Percentiles rank a stretch among this genome's conserved stretches.
These are phyloP conservation scores for Chlorocebus sabaeus DNA, from an alignment of 2,113 vertebrate genomes.

Conservation along the genomic window DNA sequence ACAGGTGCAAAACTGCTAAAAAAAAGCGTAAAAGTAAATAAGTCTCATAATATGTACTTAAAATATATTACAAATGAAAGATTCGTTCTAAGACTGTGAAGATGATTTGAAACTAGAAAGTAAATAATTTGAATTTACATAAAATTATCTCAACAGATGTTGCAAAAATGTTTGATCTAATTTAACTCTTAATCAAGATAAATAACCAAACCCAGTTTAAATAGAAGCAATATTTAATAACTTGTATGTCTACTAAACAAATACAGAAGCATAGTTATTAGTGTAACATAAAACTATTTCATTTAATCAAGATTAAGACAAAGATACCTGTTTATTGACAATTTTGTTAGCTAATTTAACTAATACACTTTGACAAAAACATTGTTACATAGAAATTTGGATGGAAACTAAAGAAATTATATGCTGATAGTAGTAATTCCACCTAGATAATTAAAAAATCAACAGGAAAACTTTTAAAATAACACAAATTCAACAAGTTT, in stretches of 20 bases:
- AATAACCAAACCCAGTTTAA: background rate
- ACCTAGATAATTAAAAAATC: background rate
- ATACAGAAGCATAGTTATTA: background rate
- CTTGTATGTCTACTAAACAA: background rate
- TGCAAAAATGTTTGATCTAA: background rate
- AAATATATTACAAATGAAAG: no score
- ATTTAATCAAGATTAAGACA: background rate
- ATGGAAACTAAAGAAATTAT: background rate
- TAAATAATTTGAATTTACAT: background rate
- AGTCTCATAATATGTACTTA: background rate
- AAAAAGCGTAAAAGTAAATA: background rate
- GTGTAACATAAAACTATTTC: background rate
- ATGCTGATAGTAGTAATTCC: background rate
- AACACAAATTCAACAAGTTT: background rate
- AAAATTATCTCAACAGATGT: background rate
- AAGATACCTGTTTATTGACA: background rate
- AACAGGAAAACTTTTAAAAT: background rate
- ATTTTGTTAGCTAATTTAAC: background rate
- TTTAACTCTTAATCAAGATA: background rate
- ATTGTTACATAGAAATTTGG: background rate
- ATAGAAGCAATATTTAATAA: background rate
- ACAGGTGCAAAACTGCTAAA: background rate
- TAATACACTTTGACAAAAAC: background rate
- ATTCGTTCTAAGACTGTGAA: background rate
- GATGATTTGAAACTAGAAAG: background rate